Base-by-base conservation (phyloP, 1,140 invertebrate genomes). In the Neocloeon triangulifer region DNA sequence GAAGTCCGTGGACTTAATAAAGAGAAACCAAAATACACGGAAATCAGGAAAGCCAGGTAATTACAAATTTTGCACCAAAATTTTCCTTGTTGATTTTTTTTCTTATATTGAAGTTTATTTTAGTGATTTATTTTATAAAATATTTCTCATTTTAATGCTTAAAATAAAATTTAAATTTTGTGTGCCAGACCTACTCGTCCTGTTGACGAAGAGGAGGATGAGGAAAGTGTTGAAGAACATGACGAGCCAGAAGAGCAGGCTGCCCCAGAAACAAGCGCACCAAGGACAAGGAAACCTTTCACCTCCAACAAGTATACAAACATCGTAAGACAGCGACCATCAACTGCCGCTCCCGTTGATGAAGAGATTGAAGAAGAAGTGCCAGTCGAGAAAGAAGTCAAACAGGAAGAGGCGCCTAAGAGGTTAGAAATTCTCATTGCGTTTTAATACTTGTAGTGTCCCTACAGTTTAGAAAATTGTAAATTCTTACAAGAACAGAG, bases 261-360 rank as follows among this genome's bases (percentile, higher is more conserved):
- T 47, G 5, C 43, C 49, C 39, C 25, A 43, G 25, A 44, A 33
- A 33, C 14, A 3, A 19, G 19, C 16, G 14, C 31, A 25, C 31
- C 31, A 4, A 33, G 25, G 22, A 14, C 13, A 5, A 5, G 15
- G 21, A 39, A 53, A 33, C 35, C 47, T 15, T 49, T 45, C 33
- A 54, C 35, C 40, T 59, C 59, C 34, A n/a, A n/a, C n/a, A 64
- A 65, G 40, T 77, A 76, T 33, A 64, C 71, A 0, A 75, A 65
- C 38, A 70, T 76, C 23, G 50, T 68, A 31, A 56, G 73, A 25
- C 43, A 53, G 0, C 56, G 64, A 38, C 63, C 64, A 5, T 55
- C 61, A 2, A 59, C 61, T 2, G 43, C 56, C 5, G 45, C 51
- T 31, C 45, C 48, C 35, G 36, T 39, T 26, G 37, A 48, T 17